Conservation (phyloP, 2,113 vertebrate genomes). For the Andinoacara biseriatus region DNA sequence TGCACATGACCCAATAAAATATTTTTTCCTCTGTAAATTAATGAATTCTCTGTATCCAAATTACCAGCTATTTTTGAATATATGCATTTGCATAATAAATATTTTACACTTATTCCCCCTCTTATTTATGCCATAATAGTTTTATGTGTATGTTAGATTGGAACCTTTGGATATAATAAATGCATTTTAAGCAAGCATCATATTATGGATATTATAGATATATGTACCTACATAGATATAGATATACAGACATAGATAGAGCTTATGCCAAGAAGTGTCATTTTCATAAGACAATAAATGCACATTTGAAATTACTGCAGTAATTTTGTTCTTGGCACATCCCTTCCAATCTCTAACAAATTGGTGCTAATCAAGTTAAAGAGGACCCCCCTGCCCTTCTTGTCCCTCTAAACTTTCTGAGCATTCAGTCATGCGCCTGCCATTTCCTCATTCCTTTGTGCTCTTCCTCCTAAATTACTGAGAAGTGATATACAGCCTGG, state of each 20-base stretch:
- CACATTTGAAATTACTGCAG: conserved; percentile 32
- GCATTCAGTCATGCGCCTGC: conserved; percentile 66
- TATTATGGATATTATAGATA: not conserved
- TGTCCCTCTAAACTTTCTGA: conserved; percentile 62
- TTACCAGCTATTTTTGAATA: conserved; percentile 19
- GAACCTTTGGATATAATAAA: not conserved
- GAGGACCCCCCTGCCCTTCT: conserved; percentile 49
- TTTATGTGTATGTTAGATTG: not conserved
- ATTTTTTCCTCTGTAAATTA: conserved; percentile 40
- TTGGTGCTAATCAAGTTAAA: conserved; percentile 57
- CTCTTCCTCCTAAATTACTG: conserved; percentile 77
- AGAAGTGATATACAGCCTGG: conserved; percentile 73
- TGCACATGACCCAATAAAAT: conserved; percentile 50
- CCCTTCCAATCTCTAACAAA: conserved; percentile 46
- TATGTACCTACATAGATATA: not conserved
- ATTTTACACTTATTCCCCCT: not conserved
- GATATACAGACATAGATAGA: not conserved
- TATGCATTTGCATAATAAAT: conserved; percentile 1
- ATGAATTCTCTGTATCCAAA: not conserved
- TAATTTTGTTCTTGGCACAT: conserved; percentile 37
- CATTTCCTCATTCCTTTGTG: conserved; percentile 61
- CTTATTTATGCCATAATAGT: conserved; percentile 12
- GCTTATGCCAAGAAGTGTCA: not conserved
- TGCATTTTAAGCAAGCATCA: conserved; percentile 4
- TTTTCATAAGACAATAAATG: not conserved